phyloP scores from a whole-genome alignment of 53 echinoderm and acorn worm species.

The Patiria pectinifera region DNA sequence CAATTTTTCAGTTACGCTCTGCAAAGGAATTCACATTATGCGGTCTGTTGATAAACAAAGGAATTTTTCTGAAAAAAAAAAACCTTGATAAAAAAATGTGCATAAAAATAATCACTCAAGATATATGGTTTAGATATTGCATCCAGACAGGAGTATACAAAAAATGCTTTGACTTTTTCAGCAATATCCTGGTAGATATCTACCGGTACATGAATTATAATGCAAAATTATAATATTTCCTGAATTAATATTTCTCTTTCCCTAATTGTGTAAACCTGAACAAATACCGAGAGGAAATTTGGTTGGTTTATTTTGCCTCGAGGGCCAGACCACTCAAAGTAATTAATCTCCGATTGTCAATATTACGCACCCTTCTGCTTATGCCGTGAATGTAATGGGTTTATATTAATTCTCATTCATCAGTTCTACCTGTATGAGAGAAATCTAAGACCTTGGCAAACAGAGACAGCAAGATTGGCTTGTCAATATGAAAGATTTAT shows the following conservation, averaged over 20 bases:
- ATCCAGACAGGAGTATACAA: too few relatives aligned
- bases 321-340: slow-evolving; percentile 13
- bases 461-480: not conserved
- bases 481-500: not conserved
- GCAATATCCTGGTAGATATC: too few relatives aligned
- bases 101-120: not conserved
- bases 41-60: not conserved
- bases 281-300: not conserved
- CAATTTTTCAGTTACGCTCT: not conserved
- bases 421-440: not conserved
- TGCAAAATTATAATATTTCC: not conserved
- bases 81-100: not conserved
- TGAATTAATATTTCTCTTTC: not conserved
- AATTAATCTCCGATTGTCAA: slow-evolving; percentile 37
- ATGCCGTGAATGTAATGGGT: not conserved
- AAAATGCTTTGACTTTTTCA: too few relatives aligned
- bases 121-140: too few relatives aligned
- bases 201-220: too few relatives aligned
- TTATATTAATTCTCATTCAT: not conserved
- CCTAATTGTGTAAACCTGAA: not conserved
- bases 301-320: not conserved
- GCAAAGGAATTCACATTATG: not conserved
- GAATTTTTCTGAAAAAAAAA: not conserved
- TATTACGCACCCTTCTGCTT: not conserved
- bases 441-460: not conserved